A percentile compares a stretch with the other conserved stretches of the same genome.
phyloP scores from a whole-genome alignment of 2,888 invertebrate genomes.

The Octonoba sinensis region DNA sequence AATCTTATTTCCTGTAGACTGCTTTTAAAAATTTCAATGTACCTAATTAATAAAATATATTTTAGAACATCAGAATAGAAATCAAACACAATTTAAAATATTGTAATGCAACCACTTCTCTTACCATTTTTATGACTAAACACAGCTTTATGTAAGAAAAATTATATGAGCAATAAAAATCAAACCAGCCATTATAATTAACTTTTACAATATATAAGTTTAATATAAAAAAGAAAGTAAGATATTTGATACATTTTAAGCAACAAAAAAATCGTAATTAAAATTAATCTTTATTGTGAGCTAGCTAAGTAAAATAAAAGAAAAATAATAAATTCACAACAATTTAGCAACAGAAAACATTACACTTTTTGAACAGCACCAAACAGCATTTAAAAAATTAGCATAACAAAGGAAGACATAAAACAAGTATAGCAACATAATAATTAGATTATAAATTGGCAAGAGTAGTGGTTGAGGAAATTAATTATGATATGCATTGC shows the following conservation, averaged over 20 bases:
- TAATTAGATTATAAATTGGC: no score
- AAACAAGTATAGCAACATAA: no score
- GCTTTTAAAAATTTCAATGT: slow-evolving; percentile 97
- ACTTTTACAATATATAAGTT: not conserved
- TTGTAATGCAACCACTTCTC: slow-evolving; percentile 27
- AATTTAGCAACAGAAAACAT: no score
- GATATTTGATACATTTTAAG: not conserved
- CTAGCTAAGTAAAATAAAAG: no score
- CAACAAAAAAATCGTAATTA: not conserved
- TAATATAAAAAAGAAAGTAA: not conserved
- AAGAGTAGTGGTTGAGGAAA: no score
- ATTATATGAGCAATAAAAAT: not conserved
- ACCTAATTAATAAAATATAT: slow-evolving; percentile 76
- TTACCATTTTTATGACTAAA: not conserved
- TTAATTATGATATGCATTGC: no score
- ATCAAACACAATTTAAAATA: not conserved
- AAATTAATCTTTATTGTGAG: no score
- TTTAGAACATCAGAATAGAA: not conserved
- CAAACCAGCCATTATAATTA: not conserved
- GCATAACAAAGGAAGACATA: no score
- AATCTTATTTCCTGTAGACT: slow-evolving; percentile 87
- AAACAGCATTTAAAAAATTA: no score
- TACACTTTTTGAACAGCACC: no score
- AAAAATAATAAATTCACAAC: no score
- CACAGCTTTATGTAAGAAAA: not conserved